A percentile compares a stretch with the other conserved stretches of the same genome.
Evolutionary conservation across 2,113 vertebrate genomes (phyloP).

Genomic region (Cichladusa arquata): DNA sequence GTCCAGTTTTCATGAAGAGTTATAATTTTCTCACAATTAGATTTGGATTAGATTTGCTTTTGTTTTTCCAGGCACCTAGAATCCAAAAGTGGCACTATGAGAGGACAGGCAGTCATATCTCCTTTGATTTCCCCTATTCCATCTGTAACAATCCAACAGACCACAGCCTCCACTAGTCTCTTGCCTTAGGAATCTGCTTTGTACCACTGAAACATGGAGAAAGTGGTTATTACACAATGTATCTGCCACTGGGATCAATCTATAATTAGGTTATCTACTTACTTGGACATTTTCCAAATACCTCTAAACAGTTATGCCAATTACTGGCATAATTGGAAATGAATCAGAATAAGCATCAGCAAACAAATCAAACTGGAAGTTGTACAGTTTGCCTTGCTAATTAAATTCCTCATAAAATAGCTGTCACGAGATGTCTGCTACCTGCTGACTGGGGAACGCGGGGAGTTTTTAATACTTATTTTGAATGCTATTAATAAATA

Average conservation of each 20-base stretch:
- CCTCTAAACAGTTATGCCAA: constrained; percentile 30
- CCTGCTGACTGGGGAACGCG: background rate
- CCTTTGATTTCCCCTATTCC: background rate
- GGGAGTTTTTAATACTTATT: background rate
- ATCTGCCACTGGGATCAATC: background rate
- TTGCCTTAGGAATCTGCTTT: background rate
- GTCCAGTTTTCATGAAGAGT: background rate
- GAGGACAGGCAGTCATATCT: background rate
- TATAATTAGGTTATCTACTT: constrained; percentile 49
- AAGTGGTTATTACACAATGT: background rate
- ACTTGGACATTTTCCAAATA: constrained; percentile 36
- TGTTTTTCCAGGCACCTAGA: background rate
- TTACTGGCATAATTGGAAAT: constrained; percentile 37
- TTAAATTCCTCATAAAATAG: constrained; percentile 13
- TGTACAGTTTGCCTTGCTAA: constrained; percentile 18
- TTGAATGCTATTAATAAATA: constrained; percentile 25
- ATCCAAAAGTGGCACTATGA: background rate
- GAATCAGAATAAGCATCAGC: constrained; percentile 40
- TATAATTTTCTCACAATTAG: background rate
- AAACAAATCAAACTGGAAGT: constrained; percentile 39
- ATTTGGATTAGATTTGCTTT: background rate
- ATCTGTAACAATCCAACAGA: background rate
- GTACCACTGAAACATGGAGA: background rate
- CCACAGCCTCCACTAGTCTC: background rate
- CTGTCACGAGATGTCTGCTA: constrained; percentile 36